Conservation (phyloP, 2,797 vertebrate genomes). For the Tauraco hartlaubi region DNA sequence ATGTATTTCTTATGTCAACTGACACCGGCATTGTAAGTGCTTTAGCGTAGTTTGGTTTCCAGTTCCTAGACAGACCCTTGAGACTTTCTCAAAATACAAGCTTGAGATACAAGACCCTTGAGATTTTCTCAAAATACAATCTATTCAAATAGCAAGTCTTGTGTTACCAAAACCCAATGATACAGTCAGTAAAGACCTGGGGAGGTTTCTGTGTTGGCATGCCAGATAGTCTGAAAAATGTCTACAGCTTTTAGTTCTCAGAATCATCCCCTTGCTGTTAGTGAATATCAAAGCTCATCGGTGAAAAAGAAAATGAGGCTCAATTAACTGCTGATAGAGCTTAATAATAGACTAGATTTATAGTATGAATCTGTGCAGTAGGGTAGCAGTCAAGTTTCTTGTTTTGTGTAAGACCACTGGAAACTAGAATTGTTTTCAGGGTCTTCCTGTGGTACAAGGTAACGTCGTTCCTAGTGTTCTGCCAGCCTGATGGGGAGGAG, state of each 20-base stretch:
- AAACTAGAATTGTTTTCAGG: not conserved
- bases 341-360: not conserved
- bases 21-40: not conserved
- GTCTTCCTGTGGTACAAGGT: not conserved
- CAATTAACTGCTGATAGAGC: not conserved
- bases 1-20: not conserved
- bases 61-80: not conserved
- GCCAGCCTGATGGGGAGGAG: not conserved
- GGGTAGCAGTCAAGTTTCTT: not conserved
- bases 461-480: accelerated
- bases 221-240: not conserved
- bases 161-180: not conserved
- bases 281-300: not conserved
- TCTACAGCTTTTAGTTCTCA: not conserved
- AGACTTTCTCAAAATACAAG: not conserved
- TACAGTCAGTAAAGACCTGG: accelerated
- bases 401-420: not conserved
- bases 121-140: not conserved
- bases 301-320: not conserved
- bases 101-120: too few relatives aligned
- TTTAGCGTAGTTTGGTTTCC: not conserved
- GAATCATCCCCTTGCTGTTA: not conserved
- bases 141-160: not conserved
- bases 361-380: not conserved
- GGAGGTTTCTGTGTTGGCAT: not conserved